These are phyloP conservation scores for Drosophila nasuta DNA, from an alignment of 1,140 invertebrate genomes.

Conservation along the genomic window DNA sequence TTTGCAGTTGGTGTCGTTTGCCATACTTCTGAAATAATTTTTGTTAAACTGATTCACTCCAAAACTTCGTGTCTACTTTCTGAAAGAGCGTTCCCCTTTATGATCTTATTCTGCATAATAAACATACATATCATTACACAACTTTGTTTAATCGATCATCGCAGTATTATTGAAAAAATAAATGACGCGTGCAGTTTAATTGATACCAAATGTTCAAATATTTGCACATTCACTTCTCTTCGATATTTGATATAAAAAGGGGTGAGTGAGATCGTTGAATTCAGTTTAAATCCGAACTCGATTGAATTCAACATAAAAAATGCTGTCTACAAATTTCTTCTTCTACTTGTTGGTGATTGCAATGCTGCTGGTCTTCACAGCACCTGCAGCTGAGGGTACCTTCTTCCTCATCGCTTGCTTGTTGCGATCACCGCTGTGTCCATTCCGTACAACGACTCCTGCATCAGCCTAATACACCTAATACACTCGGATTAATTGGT, in stretches of 20 bases:
- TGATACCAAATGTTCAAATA: conserved; percentile 20
- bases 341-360: conserved; percentile 33
- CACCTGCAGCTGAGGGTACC: conserved; percentile 35
- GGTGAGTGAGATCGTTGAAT: not conserved
- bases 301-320: not conserved
- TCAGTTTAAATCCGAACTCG: conserved; percentile 11
- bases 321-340: conserved; percentile 33
- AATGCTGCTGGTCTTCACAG: conserved; percentile 38
- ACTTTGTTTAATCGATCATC: not conserved
- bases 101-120: too few species aligned
- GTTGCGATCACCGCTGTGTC: conserved; percentile 32
- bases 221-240: not conserved
- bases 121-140: not conserved
- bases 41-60: too few species aligned
- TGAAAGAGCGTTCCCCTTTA: too few species aligned
- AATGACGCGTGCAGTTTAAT: too few species aligned
- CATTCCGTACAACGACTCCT: conserved; percentile 22
- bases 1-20: too few species aligned
- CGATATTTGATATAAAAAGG: conserved; percentile 12
- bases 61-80: too few species aligned
- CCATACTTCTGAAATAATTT: too few species aligned
- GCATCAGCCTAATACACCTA: not conserved
- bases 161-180: not conserved
- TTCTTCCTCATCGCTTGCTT: conserved; percentile 32
- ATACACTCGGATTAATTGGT: too few species aligned